phyloP scores from a whole-genome alignment of 2,888 invertebrate genomes.

The Lasioglossum villosulum region DNA sequence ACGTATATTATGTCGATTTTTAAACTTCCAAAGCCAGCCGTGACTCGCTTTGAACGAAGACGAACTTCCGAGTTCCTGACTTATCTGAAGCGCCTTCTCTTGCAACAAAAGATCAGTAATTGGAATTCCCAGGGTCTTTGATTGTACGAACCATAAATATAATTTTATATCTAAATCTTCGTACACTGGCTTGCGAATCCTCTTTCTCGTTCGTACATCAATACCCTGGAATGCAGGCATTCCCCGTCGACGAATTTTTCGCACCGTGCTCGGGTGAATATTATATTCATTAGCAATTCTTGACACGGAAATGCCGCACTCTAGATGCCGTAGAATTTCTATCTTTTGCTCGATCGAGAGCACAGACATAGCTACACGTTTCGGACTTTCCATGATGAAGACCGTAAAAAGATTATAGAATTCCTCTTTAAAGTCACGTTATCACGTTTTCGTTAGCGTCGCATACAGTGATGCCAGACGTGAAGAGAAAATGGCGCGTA shows the following conservation, averaged over 20 bases:
- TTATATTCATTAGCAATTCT: background rate
- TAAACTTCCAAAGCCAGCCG: constrained; percentile 5
- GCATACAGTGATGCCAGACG: background rate
- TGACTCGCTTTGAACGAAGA: constrained; percentile 1
- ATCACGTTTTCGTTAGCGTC: background rate
- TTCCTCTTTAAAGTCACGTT: constrained; percentile 7
- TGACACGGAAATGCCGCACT: background rate
- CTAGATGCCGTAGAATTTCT: background rate
- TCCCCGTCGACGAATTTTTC: constrained; percentile 2
- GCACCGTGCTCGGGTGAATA: constrained; percentile 4
- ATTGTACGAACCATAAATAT: constrained; percentile 1
- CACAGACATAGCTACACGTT: background rate
- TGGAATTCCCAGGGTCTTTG: background rate
- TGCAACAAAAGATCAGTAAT: constrained; percentile 3
- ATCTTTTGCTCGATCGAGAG: background rate
- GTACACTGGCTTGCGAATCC: background rate
- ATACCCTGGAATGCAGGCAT: background rate
- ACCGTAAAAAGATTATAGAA: background rate
- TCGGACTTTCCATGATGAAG: background rate
- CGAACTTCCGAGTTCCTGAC: background rate
- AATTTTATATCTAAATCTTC: constrained; percentile 5
- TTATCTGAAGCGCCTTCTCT: constrained; percentile 7
- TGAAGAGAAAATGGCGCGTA: background rate
- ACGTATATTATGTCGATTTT: constrained; percentile 5
- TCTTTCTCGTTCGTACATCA: background rate